A percentile compares a stretch with the other conserved stretches of the same genome.
phyloP scores from a whole-genome alignment of 1,140 invertebrate genomes.

The Ooceraea biroi region DNA sequence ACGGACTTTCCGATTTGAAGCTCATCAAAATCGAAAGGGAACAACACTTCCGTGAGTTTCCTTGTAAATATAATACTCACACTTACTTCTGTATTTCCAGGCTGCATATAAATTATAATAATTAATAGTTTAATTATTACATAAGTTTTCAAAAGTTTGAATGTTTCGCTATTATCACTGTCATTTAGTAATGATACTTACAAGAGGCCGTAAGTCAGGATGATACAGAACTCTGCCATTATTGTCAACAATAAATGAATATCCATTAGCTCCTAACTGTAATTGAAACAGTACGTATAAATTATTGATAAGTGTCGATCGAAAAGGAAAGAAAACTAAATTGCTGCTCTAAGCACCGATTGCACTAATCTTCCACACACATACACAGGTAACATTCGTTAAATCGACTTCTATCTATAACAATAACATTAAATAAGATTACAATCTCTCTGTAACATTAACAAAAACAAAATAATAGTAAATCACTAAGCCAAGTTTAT shows the following conservation, averaged over 20 bases:
- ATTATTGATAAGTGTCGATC: constrained; percentile 1
- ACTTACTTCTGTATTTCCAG: constrained; percentile 83
- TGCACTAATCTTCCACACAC: not conserved
- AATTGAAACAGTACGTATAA: constrained; percentile 75
- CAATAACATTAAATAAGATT: no score
- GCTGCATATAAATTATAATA: constrained; percentile 79
- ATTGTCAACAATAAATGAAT: constrained; percentile 98
- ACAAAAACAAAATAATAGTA: no score
- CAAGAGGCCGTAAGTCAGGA: constrained; percentile 97
- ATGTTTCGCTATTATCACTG: not conserved
- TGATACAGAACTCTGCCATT: constrained; percentile 99
- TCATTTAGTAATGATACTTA: constrained; percentile 85
- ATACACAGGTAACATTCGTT: not conserved
- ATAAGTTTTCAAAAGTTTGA: no score
- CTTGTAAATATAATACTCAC: not conserved
- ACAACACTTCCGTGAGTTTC: no score
- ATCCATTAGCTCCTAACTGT: constrained; percentile 97
- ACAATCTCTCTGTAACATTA: no score
- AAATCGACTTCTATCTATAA: not conserved
- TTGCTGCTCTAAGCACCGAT: not conserved
- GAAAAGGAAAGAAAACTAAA: not conserved
- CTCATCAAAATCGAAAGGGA: no score
- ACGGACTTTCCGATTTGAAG: no score
- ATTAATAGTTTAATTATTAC: constrained; percentile 36
- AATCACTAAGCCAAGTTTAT: not conserved